These are phyloP conservation scores for Drosophila rubida DNA, from an alignment of 2,888 invertebrate genomes.

Conservation along the genomic window DNA sequence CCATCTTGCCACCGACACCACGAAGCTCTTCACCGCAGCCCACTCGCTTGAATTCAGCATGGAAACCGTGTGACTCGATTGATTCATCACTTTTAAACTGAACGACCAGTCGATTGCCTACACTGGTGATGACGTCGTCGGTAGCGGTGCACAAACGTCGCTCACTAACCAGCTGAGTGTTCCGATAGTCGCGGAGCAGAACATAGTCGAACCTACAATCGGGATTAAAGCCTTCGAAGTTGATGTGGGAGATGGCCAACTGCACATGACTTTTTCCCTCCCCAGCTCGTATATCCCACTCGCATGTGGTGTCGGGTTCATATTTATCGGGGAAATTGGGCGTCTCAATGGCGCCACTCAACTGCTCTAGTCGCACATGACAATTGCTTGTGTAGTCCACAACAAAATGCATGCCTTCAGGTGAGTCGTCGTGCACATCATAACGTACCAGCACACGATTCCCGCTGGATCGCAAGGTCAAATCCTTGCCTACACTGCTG, in stretches of 20 bases:
- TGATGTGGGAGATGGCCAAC: conserved; percentile 92
- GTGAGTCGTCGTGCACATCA: conserved; percentile 40
- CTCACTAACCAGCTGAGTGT: conserved; percentile 82
- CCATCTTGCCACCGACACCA: conserved; percentile 86
- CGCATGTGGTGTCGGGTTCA: conserved; percentile 88
- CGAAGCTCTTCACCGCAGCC: conserved; percentile 91
- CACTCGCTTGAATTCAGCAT: conserved; percentile 91
- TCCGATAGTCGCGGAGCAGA: conserved; percentile 84
- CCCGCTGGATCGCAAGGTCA: conserved; percentile 57
- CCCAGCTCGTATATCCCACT: conserved; percentile 91
- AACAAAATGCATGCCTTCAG: conserved; percentile 65
- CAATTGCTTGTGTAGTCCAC: conserved; percentile 79
- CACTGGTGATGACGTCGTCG: conserved; percentile 56
- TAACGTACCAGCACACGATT: conserved; percentile 80
- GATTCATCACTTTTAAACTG: conserved; percentile 88
- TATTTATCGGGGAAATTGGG: conserved; percentile 93
- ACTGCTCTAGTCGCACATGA: conserved; percentile 45
- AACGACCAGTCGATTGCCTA: conserved; percentile 85
- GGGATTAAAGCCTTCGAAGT: conserved; percentile 85
- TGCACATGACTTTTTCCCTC: conserved; percentile 92
- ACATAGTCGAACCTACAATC: conserved; percentile 88
- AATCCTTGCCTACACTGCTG: conserved; percentile 2
- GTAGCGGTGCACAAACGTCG: conserved; percentile 62
- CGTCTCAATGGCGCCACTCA: conserved; percentile 93
- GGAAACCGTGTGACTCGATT: conserved; percentile 88